phyloP scores from a whole-genome alignment of 2,797 vertebrate species.

The Graptemys geographica region DNA sequence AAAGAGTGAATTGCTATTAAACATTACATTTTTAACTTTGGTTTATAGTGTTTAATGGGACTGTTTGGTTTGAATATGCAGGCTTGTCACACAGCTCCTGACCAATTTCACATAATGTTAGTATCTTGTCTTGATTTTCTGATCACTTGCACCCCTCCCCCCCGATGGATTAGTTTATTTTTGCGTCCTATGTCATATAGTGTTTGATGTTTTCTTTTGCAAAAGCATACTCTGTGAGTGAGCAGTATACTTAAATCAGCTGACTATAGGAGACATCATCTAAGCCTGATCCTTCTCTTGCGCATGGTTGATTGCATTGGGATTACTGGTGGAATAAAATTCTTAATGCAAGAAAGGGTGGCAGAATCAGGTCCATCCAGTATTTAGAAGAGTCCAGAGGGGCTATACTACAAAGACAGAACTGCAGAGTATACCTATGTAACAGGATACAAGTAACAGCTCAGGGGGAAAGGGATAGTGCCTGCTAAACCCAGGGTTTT shows the following conservation, averaged over 20 bases:
- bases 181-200: not conserved
- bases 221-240: not conserved
- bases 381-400: not conserved
- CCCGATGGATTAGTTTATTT: not conserved
- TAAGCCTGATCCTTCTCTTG: not conserved
- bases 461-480: not conserved
- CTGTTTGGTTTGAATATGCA: not conserved
- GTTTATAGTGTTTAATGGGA: not conserved
- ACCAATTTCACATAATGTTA: not conserved
- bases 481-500: no score
- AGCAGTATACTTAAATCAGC: not conserved
- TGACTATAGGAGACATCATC: not conserved
- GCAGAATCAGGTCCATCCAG: conserved; percentile 22
- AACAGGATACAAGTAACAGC: conserved; percentile 12
- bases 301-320: conserved; percentile 10
- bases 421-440: conserved; percentile 34
- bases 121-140: not conserved
- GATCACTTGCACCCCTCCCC: not conserved
- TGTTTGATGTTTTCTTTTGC: conserved; percentile 8
- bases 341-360: conserved; percentile 23
- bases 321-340: conserved; percentile 10
- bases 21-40: not conserved
- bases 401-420: conserved; percentile 18
- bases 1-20: not conserved
- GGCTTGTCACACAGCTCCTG: not conserved